Base-by-base conservation (phyloP, 2,113 vertebrate genomes). In the Willisornis vidua region DNA sequence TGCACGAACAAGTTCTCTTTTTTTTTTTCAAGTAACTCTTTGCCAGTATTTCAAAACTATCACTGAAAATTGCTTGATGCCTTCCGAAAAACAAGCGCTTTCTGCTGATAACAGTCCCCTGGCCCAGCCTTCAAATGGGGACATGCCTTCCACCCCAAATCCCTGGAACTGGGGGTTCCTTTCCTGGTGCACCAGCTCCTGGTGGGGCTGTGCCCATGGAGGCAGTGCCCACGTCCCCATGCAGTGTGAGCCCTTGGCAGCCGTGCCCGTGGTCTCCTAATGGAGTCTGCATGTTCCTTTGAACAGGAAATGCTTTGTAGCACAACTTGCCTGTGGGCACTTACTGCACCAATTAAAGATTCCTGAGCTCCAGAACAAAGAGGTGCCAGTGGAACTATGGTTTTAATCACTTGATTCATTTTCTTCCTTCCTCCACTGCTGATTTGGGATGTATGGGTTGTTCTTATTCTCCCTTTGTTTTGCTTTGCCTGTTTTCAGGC, bases 291-390 rank as follows among this genome's bases (percentile, higher is more conserved):
- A 45, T 85, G 84, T 97, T 92, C 94, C 80, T 61, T 75, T 80
- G 75, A 83, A 96, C 95, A 97, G 96, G 93, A 94, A 96, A 91
- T 1, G 71, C 97, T 95, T 94, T 97, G 95, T 96, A 93, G 71
- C 92, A 93, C 91, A 93, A 71, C 83, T 88, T 85, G 97, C 97
- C 80, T 91, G 19, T 72, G 89, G 97, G 96, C 97, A 94, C 93
- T 83, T 35, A 54, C 70, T 59, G 94, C 95, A 93, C 88, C 90
- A 89, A 68, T 92, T 92, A 91, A 48, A 95, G 94, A 94, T 94
- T 89, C 93, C 96, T 86, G 85, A 90, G 90, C 97, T 93, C 1
- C 33, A 90, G 90, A 96, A 97, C 97, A 95, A 95, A 97, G 96
- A 93, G 48, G 57, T 76, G 93, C 96, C 88, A 87, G 96, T 88